Evolutionary conservation across 2,797 vertebrate genomes (phyloP).

Genomic region (Arnoldichthys spilopterus): DNA sequence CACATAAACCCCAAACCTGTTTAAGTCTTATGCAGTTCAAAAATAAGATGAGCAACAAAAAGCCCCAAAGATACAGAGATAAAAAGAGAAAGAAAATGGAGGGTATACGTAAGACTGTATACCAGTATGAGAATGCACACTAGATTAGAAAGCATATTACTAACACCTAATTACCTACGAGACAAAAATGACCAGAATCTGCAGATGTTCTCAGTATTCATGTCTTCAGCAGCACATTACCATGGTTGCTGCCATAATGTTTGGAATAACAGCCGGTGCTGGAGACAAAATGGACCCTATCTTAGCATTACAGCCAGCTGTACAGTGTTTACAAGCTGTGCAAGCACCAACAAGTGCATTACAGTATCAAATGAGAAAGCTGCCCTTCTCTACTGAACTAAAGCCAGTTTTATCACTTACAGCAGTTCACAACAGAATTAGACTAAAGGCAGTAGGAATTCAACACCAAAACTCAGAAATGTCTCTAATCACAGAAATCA

Average conservation of each 20-base stretch:
- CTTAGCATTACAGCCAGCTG: slow-evolving; percentile 54
- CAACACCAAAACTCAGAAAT: not conserved
- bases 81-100: not conserved
- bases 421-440: not conserved
- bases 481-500: slow-evolving; percentile 1
- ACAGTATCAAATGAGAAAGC: slow-evolving; percentile 15
- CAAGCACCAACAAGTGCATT: slow-evolving; percentile 31
- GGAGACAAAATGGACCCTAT: slow-evolving; percentile 14
- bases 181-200: slow-evolving; percentile 14
- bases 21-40: too few relatives aligned
- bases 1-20: not conserved
- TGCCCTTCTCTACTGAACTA: not conserved
- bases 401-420: slow-evolving; percentile 1
- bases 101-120: not conserved
- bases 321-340: slow-evolving; percentile 53
- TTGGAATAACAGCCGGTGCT: slow-evolving; percentile 45
- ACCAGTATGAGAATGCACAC: not conserved
- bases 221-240: slow-evolving; percentile 22
- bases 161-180: not conserved
- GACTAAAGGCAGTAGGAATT: not conserved
- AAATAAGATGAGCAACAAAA: not conserved
- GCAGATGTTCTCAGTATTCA: slow-evolving; percentile 33
- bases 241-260: slow-evolving; percentile 51
- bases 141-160: not conserved
- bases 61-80: not conserved